A percentile compares a stretch with the other conserved stretches of the same genome.
Conservation (phyloP, 2,797 vertebrate genomes). For the Onychomys torridus region DNA sequence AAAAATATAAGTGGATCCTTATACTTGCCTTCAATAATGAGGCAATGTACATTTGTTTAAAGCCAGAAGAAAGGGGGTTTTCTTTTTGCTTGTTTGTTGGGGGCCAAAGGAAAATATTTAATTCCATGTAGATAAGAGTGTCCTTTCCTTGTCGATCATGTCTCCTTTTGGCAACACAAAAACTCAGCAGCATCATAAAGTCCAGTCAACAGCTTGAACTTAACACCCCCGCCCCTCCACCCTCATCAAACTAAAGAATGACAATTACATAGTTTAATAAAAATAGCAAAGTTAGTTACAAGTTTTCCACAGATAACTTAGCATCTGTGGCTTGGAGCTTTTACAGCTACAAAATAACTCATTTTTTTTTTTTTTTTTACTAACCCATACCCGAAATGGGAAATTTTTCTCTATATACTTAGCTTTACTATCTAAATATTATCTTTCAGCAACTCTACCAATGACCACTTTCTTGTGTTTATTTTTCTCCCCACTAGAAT, state of each 20-base stretch:
- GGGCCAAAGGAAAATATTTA: conserved; percentile 20
- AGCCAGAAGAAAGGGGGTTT: neutral
- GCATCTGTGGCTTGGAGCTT: conserved; percentile 57
- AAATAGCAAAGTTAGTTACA: conserved; percentile 40
- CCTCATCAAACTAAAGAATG: conserved; percentile 34
- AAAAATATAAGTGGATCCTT: conserved; percentile 1
- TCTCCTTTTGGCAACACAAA: conserved; percentile 43
- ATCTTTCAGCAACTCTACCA: conserved; percentile 62
- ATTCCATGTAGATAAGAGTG: neutral
- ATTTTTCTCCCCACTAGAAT: neutral
- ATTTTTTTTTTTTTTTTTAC: conserved; percentile 26
- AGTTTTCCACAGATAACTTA: conserved; percentile 57
- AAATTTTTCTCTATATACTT: conserved; percentile 66
- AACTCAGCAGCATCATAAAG: conserved; percentile 14
- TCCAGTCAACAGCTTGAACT: conserved; percentile 47
- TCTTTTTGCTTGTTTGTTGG: neutral
- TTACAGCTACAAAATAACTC: conserved; percentile 61
- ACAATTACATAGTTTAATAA: conserved; percentile 47
- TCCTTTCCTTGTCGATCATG: conserved; percentile 36
- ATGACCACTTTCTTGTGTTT: conserved; percentile 53
- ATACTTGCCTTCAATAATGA: neutral
- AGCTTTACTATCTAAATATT: conserved; percentile 66
- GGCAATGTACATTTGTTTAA: neutral
- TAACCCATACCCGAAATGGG: conserved; percentile 35
- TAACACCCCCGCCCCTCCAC: neutral